phyloP scores from a whole-genome alignment of 2,113 vertebrate genomes.

The Ciconia maguari region DNA sequence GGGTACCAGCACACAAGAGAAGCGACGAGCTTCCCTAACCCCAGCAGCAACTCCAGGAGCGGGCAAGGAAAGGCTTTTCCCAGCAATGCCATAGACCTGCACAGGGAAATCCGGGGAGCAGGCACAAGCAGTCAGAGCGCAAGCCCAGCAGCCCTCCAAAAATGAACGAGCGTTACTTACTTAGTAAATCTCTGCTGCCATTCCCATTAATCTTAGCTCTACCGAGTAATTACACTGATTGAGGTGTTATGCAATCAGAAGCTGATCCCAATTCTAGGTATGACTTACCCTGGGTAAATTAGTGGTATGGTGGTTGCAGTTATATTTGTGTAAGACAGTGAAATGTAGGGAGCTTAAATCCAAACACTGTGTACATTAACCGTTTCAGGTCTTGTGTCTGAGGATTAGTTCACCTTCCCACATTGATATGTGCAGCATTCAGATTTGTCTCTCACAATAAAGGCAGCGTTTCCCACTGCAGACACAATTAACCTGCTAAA shows the following conservation, averaged over 20 bases:
- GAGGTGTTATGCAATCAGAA: neutral
- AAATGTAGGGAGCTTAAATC: neutral
- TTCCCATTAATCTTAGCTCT: neutral
- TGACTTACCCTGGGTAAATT: no score
- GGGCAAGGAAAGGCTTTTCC: neutral
- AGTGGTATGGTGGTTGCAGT: neutral
- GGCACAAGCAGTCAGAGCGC: fast-evolving
- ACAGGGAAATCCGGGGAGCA: neutral
- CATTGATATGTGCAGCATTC: fast-evolving
- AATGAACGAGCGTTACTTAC: fast-evolving
- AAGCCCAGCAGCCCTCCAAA: neutral
- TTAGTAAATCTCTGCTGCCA: neutral
- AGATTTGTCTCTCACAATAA: neutral
- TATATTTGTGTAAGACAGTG: neutral
- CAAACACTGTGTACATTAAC: fast-evolving
- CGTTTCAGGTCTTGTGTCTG: neutral
- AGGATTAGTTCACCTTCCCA: neutral
- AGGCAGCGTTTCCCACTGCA: neutral
- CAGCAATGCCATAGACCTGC: neutral
- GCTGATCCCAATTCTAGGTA: neutral
- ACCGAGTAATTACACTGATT: neutral
- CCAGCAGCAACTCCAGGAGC: neutral
- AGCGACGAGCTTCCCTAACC: neutral
- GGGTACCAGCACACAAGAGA: neutral
- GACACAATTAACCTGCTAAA: no score